Evolutionary conservation across 2,113 vertebrate genomes (phyloP), one percentile per base, ranked within the genome.

Genomic region (Corythaixoides concolor): DNA sequence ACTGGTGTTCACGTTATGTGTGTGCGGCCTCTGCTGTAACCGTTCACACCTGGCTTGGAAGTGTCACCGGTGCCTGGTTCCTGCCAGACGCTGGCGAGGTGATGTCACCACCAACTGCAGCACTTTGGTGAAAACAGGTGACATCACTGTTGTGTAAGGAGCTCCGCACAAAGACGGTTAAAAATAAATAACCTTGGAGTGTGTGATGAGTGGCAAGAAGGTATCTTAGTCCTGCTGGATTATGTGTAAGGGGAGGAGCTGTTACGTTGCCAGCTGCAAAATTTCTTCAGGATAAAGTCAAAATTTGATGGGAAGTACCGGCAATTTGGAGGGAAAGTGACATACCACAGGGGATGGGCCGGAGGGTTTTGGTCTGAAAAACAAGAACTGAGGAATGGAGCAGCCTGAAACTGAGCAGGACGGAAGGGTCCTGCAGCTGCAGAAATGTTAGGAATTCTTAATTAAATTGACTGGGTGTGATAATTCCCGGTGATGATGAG

Each of bases 291-390:
- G 37, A 26, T 19, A 12, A 68, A 64, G 24, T 37, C 21, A 50
- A 72, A 49, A 60, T 72, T 45, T 59, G 33, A 35, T 39, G 4
- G 47, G 43, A 67, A 53, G 32, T 39, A 11, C 64, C 0, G 0
- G 16, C 45, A 26, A 8, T 19, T 37, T 1, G 9, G 41, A 76
- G 32, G 53, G 59, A 52, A 49, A 63, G 39, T 4, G 64, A 12
- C 0, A 0, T 21, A 19, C 16, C 0, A 3, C 59, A 67, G 35
- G 19, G 21, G 10, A 18, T 16, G 47, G 23, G 50, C 26, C 43
- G 45, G 27, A 39, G 15, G 5, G 21, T 5, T 21, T 74, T 39
- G 60, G 17, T 69, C 58, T 35, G 24, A 69, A 32, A 47, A 49
- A 26, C 0, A 0, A 15, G 19, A 55, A 58, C 16, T 41, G 35